phyloP scores from a whole-genome alignment of 2,113 vertebrate genomes.

The Salvelinus sp. region DNA sequence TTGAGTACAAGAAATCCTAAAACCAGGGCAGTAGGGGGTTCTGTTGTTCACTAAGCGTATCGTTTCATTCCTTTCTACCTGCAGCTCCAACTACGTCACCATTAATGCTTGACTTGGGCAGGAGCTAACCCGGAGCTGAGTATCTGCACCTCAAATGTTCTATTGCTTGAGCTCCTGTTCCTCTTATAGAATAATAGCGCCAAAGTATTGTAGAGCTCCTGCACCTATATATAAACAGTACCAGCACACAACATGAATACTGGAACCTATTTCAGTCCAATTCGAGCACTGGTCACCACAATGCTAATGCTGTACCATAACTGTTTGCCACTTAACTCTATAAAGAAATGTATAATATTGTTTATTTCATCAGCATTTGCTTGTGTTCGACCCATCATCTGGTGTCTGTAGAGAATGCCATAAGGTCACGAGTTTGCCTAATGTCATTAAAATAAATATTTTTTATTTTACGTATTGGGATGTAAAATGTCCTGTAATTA shows the following conservation, averaged over 20 bases:
- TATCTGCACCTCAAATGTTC: no score
- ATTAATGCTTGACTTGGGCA: no score
- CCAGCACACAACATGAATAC: no score
- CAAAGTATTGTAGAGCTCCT: no score
- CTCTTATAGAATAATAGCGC: no score
- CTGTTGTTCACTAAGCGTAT: conserved; percentile 39
- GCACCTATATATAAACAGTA: no score
- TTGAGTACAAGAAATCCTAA: conserved; percentile 98
- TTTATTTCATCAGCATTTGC: conserved; percentile 62
- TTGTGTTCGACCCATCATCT: conserved; percentile 46
- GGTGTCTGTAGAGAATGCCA: conserved; percentile 56
- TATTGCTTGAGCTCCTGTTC: no score
- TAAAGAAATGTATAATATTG: conserved; percentile 66
- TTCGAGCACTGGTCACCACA: conserved; percentile 4
- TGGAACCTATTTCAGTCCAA: no score
- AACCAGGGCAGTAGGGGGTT: conserved; percentile 12
- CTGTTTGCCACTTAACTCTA: conserved; percentile 49
- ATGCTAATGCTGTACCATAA: conserved; percentile 54
- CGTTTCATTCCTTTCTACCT: conserved; percentile 71
- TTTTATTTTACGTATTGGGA: conserved; percentile 11
- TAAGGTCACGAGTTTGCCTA: conserved; percentile 59
- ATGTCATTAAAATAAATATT: conserved; percentile 47
- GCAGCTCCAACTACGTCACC: conserved; percentile 48
- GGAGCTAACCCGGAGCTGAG: no score
- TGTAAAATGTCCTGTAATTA: conserved; percentile 31